A percentile compares a stretch with the other conserved stretches of the same genome.
Conservation (phyloP, 2,113 vertebrate genomes). For the Tapirus terrestris region DNA sequence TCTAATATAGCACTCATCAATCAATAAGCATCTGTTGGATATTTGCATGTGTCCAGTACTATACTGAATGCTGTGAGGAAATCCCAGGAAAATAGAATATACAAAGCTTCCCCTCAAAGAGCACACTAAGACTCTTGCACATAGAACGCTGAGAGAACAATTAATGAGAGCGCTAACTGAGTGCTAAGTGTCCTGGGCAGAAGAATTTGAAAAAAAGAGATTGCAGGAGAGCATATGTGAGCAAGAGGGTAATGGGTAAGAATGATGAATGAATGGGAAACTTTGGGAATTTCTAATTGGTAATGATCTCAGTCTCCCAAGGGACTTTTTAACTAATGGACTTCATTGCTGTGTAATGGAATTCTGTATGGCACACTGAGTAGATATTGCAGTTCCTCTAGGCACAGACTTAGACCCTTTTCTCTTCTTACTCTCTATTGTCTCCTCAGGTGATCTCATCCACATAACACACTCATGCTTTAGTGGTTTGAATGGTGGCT, state of each 20-base stretch:
- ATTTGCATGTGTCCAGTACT: background rate
- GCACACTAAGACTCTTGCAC: background rate
- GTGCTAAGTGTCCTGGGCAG: background rate
- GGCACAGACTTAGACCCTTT: background rate
- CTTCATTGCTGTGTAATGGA: background rate
- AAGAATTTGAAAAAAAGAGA: background rate
- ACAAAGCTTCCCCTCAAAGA: background rate
- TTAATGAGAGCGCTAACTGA: background rate
- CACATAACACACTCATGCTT: background rate
- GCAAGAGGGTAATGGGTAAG: background rate
- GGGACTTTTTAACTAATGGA: background rate
- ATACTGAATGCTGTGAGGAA: background rate
- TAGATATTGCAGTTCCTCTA: background rate
- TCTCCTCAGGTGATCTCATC: background rate
- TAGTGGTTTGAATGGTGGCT: background rate
- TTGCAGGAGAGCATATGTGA: background rate
- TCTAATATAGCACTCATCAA: background rate
- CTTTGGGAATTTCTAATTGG: background rate
- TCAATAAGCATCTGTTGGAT: background rate
- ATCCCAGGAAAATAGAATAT: background rate
- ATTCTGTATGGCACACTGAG: background rate
- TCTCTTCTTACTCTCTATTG: background rate
- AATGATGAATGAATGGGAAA: conserved; percentile 20
- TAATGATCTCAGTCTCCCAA: background rate
- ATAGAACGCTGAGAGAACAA: background rate